A percentile compares a stretch with the other conserved stretches of the same genome.
phyloP scores from a whole-genome alignment of 2,888 invertebrate genomes.

The Dicyrtoma fusca region DNA sequence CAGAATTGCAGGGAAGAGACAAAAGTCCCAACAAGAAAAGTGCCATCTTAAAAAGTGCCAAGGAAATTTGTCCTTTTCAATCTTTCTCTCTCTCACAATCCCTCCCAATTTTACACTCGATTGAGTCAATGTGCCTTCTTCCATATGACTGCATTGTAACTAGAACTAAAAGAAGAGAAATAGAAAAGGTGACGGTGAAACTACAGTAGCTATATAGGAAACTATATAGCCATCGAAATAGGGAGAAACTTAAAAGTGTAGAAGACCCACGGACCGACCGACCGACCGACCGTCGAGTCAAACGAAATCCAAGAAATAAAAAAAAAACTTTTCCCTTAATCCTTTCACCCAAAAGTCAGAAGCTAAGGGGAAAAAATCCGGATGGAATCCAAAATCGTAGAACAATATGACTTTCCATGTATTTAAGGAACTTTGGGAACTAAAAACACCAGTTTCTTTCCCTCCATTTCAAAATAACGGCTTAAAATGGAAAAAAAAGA shows the following conservation, averaged over 20 bases:
- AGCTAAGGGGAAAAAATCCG: too few relatives aligned
- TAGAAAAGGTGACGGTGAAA: not conserved
- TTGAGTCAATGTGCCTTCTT: conserved; percentile 35
- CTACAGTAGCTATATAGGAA: not conserved
- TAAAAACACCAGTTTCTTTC: too few relatives aligned
- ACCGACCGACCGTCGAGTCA: not conserved
- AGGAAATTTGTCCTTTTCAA: conserved; percentile 35
- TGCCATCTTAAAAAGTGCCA: conserved; percentile 8
- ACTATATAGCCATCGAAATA: too few relatives aligned
- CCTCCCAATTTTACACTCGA: conserved; percentile 38
- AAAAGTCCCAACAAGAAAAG: not conserved
- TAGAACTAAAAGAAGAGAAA: too few relatives aligned
- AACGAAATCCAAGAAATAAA: conserved; percentile 27
- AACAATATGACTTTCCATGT: too few relatives aligned
- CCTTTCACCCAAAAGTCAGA: not conserved
- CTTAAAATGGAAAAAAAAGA: too few relatives aligned
- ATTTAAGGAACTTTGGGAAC: too few relatives aligned
- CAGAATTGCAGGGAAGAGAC: too few relatives aligned
- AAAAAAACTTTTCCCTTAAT: conserved; percentile 22
- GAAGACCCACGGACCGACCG: not conserved
- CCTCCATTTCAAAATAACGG: too few relatives aligned
- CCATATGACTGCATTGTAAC: conserved; percentile 24
- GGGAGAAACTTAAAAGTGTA: too few relatives aligned
- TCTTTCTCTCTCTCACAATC: conserved; percentile 25
- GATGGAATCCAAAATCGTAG: not conserved